These are phyloP conservation scores for Ictidomys tridecemlineatus DNA, from an alignment of 2,113 vertebrate species.

Conservation along the genomic window DNA sequence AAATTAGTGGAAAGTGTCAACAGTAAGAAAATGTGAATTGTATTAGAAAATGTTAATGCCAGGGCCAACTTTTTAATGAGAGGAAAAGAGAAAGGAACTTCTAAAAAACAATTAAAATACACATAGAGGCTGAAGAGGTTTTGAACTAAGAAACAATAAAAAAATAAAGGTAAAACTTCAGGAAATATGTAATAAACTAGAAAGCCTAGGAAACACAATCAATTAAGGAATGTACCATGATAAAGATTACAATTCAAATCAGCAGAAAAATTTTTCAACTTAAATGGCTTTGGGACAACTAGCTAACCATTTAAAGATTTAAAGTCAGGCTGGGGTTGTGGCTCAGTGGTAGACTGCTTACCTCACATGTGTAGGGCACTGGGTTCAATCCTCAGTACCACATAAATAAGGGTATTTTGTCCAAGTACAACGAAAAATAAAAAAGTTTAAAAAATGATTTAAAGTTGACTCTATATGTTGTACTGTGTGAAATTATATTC, in stretches of 20 bases:
- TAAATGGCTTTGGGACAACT: background rate
- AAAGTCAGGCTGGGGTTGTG: background rate
- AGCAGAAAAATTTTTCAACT: conserved; percentile 35
- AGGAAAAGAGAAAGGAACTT: background rate
- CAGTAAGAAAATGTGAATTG: background rate
- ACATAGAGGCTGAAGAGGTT: background rate
- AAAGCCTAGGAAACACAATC: background rate
- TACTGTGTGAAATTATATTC: background rate
- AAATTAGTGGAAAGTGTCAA: background rate
- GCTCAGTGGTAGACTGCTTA: no score
- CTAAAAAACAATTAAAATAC: background rate
- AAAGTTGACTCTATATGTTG: background rate
- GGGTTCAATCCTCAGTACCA: no score
- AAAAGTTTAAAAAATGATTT: background rate
- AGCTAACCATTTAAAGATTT: background rate
- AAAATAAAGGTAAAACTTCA: background rate
- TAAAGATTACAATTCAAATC: conserved; percentile 41
- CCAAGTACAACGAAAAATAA: no score
- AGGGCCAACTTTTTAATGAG: conserved; percentile 29
- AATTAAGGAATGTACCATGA: background rate
- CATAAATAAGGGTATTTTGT: no score
- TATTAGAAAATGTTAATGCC: background rate
- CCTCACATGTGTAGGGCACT: no score
- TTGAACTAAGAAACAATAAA: background rate
- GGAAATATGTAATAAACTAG: background rate